Percentiles rank a stretch among this genome's conserved stretches.
Evolutionary conservation across 2,888 invertebrate genomes (phyloP).

Genomic region (Aporophyla nigra): DNA sequence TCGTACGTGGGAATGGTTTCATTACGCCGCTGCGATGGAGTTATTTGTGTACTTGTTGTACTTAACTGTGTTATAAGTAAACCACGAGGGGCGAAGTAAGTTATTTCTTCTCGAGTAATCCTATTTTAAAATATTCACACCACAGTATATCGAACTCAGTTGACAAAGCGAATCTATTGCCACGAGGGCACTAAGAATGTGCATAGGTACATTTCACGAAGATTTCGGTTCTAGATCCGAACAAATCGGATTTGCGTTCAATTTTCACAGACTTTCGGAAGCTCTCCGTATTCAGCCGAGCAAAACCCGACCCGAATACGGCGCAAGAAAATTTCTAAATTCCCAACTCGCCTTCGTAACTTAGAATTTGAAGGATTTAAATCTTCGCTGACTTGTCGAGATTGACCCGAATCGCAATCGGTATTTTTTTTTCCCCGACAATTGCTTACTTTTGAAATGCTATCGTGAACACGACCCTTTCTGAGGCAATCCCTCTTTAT

Average conservation of each 20-base stretch:
- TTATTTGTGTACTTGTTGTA: slow-evolving; percentile 47
- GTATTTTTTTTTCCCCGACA: slow-evolving; percentile 63
- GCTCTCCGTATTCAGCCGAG: slow-evolving; percentile 78
- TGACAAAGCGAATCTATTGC: slow-evolving; percentile 52
- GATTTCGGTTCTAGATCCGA: slow-evolving; percentile 78
- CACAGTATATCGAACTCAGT: slow-evolving; percentile 20
- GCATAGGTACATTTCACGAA: slow-evolving; percentile 78
- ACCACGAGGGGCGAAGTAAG: not conserved
- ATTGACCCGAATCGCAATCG: slow-evolving; percentile 76
- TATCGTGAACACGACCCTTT: slow-evolving; percentile 15
- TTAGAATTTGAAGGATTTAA: slow-evolving; percentile 84
- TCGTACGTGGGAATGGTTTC: slow-evolving; percentile 46
- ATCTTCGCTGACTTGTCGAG: slow-evolving; percentile 78
- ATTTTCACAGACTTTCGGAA: slow-evolving; percentile 87
- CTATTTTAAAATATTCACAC: not conserved
- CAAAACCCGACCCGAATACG: slow-evolving; percentile 82
- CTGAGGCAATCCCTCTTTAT: slow-evolving; percentile 35
- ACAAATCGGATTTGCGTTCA: slow-evolving; percentile 89
- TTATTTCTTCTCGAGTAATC: slow-evolving; percentile 5
- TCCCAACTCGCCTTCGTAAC: slow-evolving; percentile 76
- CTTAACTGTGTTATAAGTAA: slow-evolving; percentile 9
- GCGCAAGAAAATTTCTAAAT: slow-evolving; percentile 79
- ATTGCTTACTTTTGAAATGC: slow-evolving; percentile 58
- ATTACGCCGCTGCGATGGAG: slow-evolving; percentile 60
- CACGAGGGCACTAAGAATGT: slow-evolving; percentile 63